A percentile compares a stretch with the other conserved stretches of the same genome.
phyloP scores from a whole-genome alignment of 2,797 vertebrate genomes.

The Taeniopygia guttata region DNA sequence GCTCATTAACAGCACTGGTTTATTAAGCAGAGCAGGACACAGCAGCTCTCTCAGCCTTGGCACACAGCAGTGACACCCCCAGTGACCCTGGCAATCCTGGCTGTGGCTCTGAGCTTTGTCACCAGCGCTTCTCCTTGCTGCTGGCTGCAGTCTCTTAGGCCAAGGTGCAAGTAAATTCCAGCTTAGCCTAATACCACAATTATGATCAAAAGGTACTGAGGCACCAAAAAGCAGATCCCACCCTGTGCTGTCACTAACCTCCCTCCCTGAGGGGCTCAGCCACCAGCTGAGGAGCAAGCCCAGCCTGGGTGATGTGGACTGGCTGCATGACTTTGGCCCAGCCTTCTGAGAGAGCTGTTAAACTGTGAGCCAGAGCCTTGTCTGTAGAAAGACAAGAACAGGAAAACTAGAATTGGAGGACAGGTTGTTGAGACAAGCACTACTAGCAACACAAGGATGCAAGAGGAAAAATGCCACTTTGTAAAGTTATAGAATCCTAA shows the following conservation, averaged over 20 bases:
- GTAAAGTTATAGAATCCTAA: neutral
- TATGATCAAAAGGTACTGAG: neutral
- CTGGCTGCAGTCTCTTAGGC: neutral
- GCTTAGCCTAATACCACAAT: neutral
- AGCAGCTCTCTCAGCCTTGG: neutral
- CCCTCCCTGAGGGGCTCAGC: neutral
- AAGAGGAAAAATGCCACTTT: neutral
- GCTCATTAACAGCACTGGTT: neutral
- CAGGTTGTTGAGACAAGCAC: neutral
- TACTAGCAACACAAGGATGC: neutral
- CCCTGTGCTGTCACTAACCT: neutral
- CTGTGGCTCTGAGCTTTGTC: neutral
- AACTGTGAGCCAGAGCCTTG: neutral
- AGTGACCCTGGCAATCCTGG: neutral
- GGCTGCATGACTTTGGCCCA: neutral
- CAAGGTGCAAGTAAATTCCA: neutral
- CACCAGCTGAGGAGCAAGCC: neutral
- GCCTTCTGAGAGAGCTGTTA: neutral
- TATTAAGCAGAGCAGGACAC: neutral
- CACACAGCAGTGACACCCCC: neutral
- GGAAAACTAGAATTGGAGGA: neutral
- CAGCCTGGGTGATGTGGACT: neutral
- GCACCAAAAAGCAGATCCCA: neutral
- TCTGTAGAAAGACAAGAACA: neutral
- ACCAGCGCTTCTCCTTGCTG: neutral